Conservation (phyloP, 2,113 vertebrate genomes). For the Ictidomys tridecemlineatus region DNA sequence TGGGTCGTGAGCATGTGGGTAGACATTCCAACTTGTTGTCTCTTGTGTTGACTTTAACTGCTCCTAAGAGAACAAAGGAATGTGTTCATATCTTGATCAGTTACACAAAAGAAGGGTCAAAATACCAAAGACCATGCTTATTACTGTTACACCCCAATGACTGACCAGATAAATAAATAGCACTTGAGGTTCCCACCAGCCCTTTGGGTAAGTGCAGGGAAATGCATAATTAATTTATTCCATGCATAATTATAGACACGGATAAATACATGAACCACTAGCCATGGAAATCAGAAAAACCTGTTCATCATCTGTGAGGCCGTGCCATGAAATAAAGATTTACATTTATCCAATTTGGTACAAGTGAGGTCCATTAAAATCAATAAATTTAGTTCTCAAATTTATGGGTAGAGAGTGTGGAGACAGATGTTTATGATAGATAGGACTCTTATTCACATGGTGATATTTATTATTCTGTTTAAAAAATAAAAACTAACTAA, state of each 20-base stretch:
- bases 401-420: background rate
- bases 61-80: background rate
- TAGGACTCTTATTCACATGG: background rate
- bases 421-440: background rate
- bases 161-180: background rate
- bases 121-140: background rate
- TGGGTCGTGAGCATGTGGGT: background rate
- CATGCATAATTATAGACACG: background rate
- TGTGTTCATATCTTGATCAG: background rate
- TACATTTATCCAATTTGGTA: background rate
- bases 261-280: conserved; percentile 17
- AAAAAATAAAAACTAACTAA: conserved; percentile 5
- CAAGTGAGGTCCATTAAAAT: background rate
- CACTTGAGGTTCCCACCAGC: background rate
- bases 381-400: background rate
- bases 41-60: background rate
- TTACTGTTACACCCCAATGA: background rate
- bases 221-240: background rate
- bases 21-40: background rate
- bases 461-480: background rate
- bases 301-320: background rate
- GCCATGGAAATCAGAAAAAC: conserved; percentile 7
- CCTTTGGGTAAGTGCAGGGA: background rate
- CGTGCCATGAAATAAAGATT: background rate
- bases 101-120: background rate